Percentiles rank a stretch among this genome's conserved stretches.
phyloP scores from a whole-genome alignment of 2,888 invertebrate genomes.

The Ornithoptera alexandrae region DNA sequence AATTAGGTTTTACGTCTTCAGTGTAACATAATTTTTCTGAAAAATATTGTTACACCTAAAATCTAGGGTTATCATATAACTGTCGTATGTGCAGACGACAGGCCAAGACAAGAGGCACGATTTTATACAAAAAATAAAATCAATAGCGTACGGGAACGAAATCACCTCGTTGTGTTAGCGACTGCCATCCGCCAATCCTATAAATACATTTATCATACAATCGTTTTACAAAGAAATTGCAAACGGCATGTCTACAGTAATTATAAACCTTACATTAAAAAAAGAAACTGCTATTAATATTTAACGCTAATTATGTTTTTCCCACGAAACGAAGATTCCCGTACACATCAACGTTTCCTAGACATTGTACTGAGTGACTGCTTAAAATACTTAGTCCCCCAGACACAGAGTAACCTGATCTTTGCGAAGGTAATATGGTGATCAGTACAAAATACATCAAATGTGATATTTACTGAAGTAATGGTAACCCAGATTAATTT shows the following conservation, averaged over 20 bases:
- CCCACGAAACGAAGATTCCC: conserved; percentile 76
- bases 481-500: conserved; percentile 65
- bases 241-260: conserved; percentile 25
- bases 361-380: conserved; percentile 53
- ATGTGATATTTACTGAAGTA: conserved; percentile 52
- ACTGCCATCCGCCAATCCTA: conserved; percentile 68
- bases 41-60: conserved; percentile 62
- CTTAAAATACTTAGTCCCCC: conserved; percentile 39
- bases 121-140: conserved; percentile 80
- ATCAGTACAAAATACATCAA: conserved; percentile 57
- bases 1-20: conserved; percentile 57
- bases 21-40: conserved; percentile 43
- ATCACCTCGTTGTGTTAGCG: conserved; percentile 73
- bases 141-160: conserved; percentile 66
- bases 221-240: conserved; percentile 57
- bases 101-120: conserved; percentile 78
- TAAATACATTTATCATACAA: conserved; percentile 75
- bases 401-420: conserved; percentile 64
- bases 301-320: conserved; percentile 74
- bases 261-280: conserved; percentile 39
- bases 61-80: conserved; percentile 67
- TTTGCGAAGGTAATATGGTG: conserved; percentile 15
- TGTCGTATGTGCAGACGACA: conserved; percentile 75
- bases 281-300: conserved; percentile 38
- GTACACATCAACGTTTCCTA: conserved; percentile 74